Percentiles rank a stretch among this genome's conserved stretches.
Evolutionary conservation across 2,888 invertebrate genomes (phyloP).

Genomic region (Eristalinus aeneus): DNA sequence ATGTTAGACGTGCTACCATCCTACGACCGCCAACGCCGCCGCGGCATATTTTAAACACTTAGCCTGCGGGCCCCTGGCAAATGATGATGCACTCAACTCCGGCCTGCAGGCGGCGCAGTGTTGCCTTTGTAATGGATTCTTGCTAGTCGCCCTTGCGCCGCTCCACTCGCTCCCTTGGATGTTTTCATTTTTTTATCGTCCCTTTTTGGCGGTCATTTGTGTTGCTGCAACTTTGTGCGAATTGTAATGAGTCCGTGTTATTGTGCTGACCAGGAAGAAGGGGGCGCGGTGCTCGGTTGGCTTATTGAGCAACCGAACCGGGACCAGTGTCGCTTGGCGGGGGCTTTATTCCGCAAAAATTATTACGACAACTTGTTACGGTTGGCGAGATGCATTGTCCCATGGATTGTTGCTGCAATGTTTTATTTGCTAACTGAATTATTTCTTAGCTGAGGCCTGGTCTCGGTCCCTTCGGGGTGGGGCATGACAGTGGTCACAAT

Average conservation of each 20-base stretch:
- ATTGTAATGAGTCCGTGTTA: slow-evolving; percentile 59
- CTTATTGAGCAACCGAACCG: neutral
- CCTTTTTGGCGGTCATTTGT: slow-evolving; percentile 64
- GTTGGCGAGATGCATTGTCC: slow-evolving; percentile 73
- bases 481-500: slow-evolving; percentile 67
- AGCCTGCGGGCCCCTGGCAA: slow-evolving; percentile 63
- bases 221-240: slow-evolving; percentile 66
- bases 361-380: slow-evolving; percentile 74
- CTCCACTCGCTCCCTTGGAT: neutral
- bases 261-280: slow-evolving; percentile 16
- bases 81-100: slow-evolving; percentile 68
- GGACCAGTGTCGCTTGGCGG: slow-evolving; percentile 6
- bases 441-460: slow-evolving; percentile 38
- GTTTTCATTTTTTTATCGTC: slow-evolving; percentile 1
- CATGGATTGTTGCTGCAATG: slow-evolving; percentile 69
- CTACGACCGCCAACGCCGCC: slow-evolving; percentile 11
- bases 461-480: neutral
- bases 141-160: neutral
- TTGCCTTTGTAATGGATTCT: slow-evolving; percentile 62
- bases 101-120: slow-evolving; percentile 36
- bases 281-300: neutral
- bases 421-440: slow-evolving; percentile 71
- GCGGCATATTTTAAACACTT: slow-evolving; percentile 66
- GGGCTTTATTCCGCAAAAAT: slow-evolving; percentile 69
- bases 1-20: slow-evolving; percentile 46